Percentiles rank a stretch among this genome's conserved stretches.
These are phyloP conservation scores for Mirounga angustirostris DNA, from an alignment of 2,113 vertebrate species.

Conservation along the genomic window DNA sequence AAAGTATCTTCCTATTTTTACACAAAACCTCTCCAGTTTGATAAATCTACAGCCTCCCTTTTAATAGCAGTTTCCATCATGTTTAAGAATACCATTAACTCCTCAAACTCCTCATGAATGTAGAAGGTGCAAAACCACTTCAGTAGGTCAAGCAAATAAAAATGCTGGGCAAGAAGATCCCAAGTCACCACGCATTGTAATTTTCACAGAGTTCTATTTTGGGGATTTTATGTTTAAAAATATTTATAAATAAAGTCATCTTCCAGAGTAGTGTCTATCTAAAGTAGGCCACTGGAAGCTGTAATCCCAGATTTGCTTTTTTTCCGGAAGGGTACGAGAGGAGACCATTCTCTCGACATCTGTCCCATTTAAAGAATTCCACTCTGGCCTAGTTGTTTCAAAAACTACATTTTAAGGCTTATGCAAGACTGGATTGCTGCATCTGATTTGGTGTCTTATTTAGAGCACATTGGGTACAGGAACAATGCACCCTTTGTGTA, in stretches of 20 bases:
- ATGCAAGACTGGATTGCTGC: slow-evolving; percentile 49
- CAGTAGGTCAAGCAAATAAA: slow-evolving; percentile 72
- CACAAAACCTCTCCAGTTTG: slow-evolving; percentile 35
- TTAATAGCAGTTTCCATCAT: slow-evolving; percentile 67
- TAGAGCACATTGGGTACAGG: slow-evolving; percentile 35
- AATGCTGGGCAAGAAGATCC: slow-evolving; percentile 58
- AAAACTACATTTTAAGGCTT: slow-evolving; percentile 66
- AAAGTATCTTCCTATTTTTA: slow-evolving; percentile 63
- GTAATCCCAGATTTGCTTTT: slow-evolving; percentile 64
- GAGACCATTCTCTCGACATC: slow-evolving; percentile 58
- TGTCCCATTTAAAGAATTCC: slow-evolving; percentile 75
- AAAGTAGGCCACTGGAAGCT: slow-evolving; percentile 79
- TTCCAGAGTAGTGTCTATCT: slow-evolving; percentile 80
- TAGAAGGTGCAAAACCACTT: slow-evolving; percentile 80
- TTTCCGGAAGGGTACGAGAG: slow-evolving; percentile 19
- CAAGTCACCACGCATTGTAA: slow-evolving; percentile 78
- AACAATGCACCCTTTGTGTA: slow-evolving; percentile 74
- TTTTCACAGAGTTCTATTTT: slow-evolving; percentile 79
- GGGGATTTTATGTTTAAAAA: slow-evolving; percentile 85
- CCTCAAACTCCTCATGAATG: slow-evolving; percentile 73
- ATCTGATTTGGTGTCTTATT: slow-evolving; percentile 74
- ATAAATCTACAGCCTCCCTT: background rate
- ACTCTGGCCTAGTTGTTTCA: slow-evolving; percentile 70
- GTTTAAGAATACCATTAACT: slow-evolving; percentile 1
- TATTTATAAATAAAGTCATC: slow-evolving; percentile 87